Evolutionary conservation across 1,140 invertebrate genomes (phyloP).

Genomic region (Drosophila grimshawi): DNA sequence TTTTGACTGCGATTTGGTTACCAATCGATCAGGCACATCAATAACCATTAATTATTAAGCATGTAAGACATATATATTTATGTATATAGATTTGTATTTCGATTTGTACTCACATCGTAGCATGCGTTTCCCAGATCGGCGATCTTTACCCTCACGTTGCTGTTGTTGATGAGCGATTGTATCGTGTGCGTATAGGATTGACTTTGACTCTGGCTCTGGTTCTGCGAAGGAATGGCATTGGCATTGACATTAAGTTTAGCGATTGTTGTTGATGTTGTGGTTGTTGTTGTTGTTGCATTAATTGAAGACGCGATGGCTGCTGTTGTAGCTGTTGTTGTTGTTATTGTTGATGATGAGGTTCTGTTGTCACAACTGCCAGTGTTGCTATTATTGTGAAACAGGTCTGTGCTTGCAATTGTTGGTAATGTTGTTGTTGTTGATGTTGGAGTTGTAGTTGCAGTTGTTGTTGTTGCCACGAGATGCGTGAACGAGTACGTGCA

Average conservation of each 20-base stretch:
- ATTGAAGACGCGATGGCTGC: slow-evolving; percentile 38
- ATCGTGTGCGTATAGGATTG: slow-evolving; percentile 85
- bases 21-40: too few relatives aligned
- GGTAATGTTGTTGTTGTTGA: slow-evolving; percentile 53
- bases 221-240: slow-evolving; percentile 82
- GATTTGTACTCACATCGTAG: slow-evolving; percentile 88
- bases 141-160: slow-evolving; percentile 96
- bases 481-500: slow-evolving; percentile 68
- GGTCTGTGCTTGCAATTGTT: slow-evolving; percentile 51
- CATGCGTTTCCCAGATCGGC: slow-evolving; percentile 99
- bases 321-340: slow-evolving; percentile 49
- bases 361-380: slow-evolving; percentile 45
- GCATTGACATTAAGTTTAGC: slow-evolving; percentile 80
- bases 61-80: too few relatives aligned
- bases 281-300: slow-evolving; percentile 32
- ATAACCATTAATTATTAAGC: too few relatives aligned
- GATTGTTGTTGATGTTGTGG: slow-evolving; percentile 52
- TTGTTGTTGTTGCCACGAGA: slow-evolving; percentile 57
- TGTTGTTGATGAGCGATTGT: slow-evolving; percentile 94
- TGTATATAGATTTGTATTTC: too few relatives aligned
- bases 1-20: too few relatives aligned
- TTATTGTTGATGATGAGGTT: slow-evolving; percentile 50
- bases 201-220: slow-evolving; percentile 66
- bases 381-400: slow-evolving; percentile 53
- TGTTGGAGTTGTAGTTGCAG: slow-evolving; percentile 32